A percentile compares a stretch with the other conserved stretches of the same genome.
Evolutionary conservation across 2,888 invertebrate genomes (phyloP).

Genomic region (Dicycla oo): DNA sequence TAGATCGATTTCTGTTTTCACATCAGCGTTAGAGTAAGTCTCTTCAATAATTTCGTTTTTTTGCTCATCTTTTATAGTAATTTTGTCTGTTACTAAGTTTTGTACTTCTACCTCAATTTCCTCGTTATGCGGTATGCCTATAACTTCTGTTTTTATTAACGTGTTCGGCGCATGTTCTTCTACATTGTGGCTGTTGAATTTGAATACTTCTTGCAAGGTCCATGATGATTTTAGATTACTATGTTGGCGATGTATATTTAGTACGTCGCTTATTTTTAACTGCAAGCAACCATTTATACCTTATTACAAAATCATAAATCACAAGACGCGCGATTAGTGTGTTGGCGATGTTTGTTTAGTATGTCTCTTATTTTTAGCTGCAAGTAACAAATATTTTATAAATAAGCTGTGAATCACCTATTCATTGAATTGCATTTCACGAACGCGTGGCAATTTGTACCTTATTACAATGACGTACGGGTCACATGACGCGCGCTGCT

Average conservation of each 20-base stretch:
- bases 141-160: constrained; percentile 48
- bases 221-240: constrained; percentile 66
- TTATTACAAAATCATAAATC: background rate
- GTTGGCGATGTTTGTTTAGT: background rate
- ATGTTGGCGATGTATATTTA: constrained; percentile 6
- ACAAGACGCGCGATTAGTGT: background rate
- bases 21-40: rapidly evolving
- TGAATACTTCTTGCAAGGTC: constrained; percentile 45
- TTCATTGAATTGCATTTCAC: too few species aligned
- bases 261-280: constrained; percentile 29
- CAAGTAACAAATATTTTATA: too few species aligned
- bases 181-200: background rate
- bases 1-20: constrained; percentile 37
- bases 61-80: constrained; percentile 23
- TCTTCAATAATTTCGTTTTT: constrained; percentile 60
- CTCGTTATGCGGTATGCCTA: constrained; percentile 16
- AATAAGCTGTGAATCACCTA: too few species aligned
- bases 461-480: background rate
- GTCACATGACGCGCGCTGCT: too few species aligned
- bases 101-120: constrained; percentile 25
- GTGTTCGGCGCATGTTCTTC: constrained; percentile 63
- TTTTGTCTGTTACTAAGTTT: background rate
- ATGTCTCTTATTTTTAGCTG: constrained; percentile 34
- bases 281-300: constrained; percentile 17
- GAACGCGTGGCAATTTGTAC: background rate